Evolutionary conservation across 1,140 invertebrate genomes (phyloP), one percentile per base, ranked within the genome.

Genomic region (Brachionus manjavacas): DNA sequence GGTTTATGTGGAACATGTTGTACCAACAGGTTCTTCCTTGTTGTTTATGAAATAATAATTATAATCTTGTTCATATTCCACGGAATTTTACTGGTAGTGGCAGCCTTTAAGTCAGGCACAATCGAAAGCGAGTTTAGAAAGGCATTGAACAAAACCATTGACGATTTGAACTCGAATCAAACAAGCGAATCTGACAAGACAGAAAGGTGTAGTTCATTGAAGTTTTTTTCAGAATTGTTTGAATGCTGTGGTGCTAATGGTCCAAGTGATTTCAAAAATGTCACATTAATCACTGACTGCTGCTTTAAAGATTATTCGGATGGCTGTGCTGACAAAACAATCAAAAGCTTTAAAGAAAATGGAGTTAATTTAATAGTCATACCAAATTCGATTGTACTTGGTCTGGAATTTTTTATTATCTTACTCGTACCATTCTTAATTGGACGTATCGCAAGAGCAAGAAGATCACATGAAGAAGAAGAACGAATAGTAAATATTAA

Each of bases 391-490:
- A 81, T 68, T 41, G 35, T 81, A 23, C 52, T 81, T 43, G 52
- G 52, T 41, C 41, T 81, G 4, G 79, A 81, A 68, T 68, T 81
- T 68, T 64, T 81, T 20, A 60, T 81, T 20, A 81, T 81, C 12
- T 25, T 81, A 25, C 23, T 81, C 16, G 79, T 81, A 68, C 79
- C 79, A 39, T 81, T 81, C 52, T 81, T 81, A 14, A 81, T 81
- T 23, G 79, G 79, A 41, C 49, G 79, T 3, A 81, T 81, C 8
- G 16, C 79, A n/a, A 60, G 79, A 81, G 35, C 79, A 43, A 60
- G 49, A 64, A 20, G 52, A 68, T 25, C 41, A 16, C 43, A 68
- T 39, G 64, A 64, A 68, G 79, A 81, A 23, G 52, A 81, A 64
- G 79, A 81, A 39, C 31, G 79, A 60, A 60, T 81, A 64, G 41